Conservation (phyloP, 2,797 vertebrate species). For the Bovichtus variegatus region DNA sequence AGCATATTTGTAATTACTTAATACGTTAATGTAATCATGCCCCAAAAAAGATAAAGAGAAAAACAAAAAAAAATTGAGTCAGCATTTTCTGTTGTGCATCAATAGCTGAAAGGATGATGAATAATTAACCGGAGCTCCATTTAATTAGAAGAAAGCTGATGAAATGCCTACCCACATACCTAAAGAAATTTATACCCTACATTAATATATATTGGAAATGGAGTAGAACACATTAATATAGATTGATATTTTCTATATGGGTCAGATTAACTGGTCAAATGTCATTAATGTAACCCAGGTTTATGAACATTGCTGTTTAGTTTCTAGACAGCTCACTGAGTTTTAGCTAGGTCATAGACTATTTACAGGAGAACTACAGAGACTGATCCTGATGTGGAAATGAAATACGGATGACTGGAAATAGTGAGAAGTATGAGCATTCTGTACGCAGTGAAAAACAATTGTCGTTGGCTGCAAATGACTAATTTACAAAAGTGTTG, state of each 20-base stretch:
- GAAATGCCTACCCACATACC: slow-evolving; percentile 68
- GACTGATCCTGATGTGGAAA: slow-evolving; percentile 20
- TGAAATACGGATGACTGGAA: slow-evolving; percentile 2
- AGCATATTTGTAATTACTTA: slow-evolving; percentile 33
- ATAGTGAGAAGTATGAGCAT: background rate
- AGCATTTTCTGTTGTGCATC: slow-evolving; percentile 63
- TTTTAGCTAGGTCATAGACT: slow-evolving; percentile 24
- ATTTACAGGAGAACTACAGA: slow-evolving; percentile 9
- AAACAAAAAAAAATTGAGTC: slow-evolving; percentile 53
- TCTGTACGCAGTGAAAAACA: background rate
- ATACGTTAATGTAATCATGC: slow-evolving; percentile 20
- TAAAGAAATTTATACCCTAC: slow-evolving; percentile 74
- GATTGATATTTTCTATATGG: slow-evolving; percentile 77
- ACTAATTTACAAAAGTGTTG: background rate
- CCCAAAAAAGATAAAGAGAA: slow-evolving; percentile 32
- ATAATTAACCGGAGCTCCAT: slow-evolving; percentile 78
- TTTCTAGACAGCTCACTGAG: slow-evolving; percentile 28
- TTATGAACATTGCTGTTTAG: slow-evolving; percentile 56
- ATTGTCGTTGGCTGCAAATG: background rate
- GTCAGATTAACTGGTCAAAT: slow-evolving; percentile 76
- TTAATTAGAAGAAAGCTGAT: slow-evolving; percentile 74
- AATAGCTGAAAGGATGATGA: slow-evolving; percentile 72
- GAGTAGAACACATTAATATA: slow-evolving; percentile 84
- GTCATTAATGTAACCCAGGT: slow-evolving; percentile 58
- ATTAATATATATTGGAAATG: slow-evolving; percentile 86